These are phyloP conservation scores for Wiebesia pumilae DNA, from an alignment of 1,140 invertebrate species.

Conservation along the genomic window DNA sequence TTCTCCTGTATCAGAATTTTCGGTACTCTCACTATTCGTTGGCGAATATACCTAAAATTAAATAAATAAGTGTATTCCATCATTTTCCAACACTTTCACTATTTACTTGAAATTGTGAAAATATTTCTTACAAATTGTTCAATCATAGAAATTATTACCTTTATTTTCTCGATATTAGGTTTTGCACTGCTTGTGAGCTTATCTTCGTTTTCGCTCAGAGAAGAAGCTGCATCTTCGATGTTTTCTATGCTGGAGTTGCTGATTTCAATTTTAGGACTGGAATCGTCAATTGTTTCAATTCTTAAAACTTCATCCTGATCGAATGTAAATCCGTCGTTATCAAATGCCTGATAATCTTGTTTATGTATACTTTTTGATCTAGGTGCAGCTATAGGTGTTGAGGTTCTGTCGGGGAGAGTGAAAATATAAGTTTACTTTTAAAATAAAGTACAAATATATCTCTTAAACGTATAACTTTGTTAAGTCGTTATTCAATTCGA, in stretches of 20 bases:
- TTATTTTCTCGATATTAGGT: neutral
- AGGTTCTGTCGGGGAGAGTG: neutral
- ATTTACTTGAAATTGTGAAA: neutral
- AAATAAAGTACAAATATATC: too few relatives aligned
- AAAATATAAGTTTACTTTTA: neutral
- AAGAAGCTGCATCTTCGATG: neutral
- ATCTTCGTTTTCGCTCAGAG: constrained; percentile 19
- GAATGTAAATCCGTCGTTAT: constrained; percentile 64
- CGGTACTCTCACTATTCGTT: neutral
- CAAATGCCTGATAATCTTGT: constrained; percentile 41
- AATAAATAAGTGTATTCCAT: neutral
- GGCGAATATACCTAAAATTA: constrained; percentile 5
- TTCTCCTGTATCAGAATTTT: neutral
- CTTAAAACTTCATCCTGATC: constrained; percentile 66
- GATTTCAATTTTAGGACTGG: constrained; percentile 62
- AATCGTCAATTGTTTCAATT: constrained; percentile 65
- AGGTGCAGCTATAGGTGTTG: constrained; percentile 58
- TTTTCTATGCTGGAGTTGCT: constrained; percentile 15
- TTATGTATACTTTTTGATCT: constrained; percentile 52
- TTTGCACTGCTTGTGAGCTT: neutral
- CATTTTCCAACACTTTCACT: neutral
- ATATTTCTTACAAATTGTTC: neutral
- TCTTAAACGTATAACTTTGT: too few relatives aligned
- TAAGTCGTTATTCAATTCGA: too few relatives aligned
- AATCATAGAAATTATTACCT: constrained; percentile 23